These are phyloP conservation scores for Lichenostomus cassidix DNA, from an alignment of 2,113 vertebrate genomes.

Conservation along the genomic window DNA sequence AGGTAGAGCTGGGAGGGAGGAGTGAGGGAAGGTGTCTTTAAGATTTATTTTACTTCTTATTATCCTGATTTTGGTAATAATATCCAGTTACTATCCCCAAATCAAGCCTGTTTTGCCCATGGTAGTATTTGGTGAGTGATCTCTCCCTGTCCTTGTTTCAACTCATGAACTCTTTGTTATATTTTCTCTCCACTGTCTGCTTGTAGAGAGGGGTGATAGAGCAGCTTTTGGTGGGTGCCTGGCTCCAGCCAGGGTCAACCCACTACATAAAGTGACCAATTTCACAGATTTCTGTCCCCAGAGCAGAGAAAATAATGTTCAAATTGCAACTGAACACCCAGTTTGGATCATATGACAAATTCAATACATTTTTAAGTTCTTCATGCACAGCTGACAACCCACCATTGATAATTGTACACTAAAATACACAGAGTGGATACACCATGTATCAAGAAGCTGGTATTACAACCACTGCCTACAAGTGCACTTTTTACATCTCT, in stretches of 20 bases:
- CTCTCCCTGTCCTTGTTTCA: background rate
- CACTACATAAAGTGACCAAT: background rate
- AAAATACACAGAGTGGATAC: background rate
- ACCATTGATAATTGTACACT: background rate
- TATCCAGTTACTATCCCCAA: background rate
- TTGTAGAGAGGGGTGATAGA: background rate
- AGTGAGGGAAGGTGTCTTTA: background rate
- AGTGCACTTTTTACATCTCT: background rate
- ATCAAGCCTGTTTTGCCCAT: background rate
- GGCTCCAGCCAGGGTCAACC: background rate
- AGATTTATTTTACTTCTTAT: background rate
- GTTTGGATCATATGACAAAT: background rate
- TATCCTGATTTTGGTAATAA: background rate
- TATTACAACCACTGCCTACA: background rate
- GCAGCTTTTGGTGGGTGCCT: background rate
- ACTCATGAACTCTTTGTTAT: background rate
- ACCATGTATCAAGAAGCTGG: background rate
- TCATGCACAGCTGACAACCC: background rate
- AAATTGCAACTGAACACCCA: background rate
- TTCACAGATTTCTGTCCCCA: background rate
- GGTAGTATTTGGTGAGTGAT: background rate
- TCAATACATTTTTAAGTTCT: background rate
- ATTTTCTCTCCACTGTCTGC: background rate
- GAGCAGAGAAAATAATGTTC: background rate
- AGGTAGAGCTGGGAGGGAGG: background rate